Base-by-base conservation (phyloP, 2,113 vertebrate species). In the Macaca mulatta region DNA sequence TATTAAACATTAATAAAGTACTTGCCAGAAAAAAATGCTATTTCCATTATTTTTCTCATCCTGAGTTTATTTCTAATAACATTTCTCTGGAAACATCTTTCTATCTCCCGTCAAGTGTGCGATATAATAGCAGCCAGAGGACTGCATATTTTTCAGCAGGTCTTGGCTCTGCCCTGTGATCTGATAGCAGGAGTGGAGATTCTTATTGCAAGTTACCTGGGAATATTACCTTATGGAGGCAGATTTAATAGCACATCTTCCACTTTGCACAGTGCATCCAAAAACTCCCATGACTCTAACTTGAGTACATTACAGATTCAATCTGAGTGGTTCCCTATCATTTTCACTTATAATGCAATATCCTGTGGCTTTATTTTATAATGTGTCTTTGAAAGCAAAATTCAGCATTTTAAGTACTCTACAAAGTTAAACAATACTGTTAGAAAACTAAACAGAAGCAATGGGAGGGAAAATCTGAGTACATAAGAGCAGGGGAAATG, bases 1-100 rank as follows among this genome's bases (percentile, higher is more conserved):
- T 93, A 96, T 75, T 97, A 95, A 94, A 93, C 50, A 70, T 96
- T 90, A 94, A 97, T 97, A 96, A 96, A 91, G 11, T 61, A 50
- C 55, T 74, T 89, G 22, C 43, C 72, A 43, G 20, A 50, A 67
- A 86, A 83, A 93, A 92, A 75, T 6, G 25, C n/a, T 48, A 52
- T 80, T 96, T 61, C 64, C 55, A 55, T 72, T 95, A 45, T 96
- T 97, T 92, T 84, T 72, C 50, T 93, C 78, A 93, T 67, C n/a
- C 22, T 52, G 55, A 85, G 25, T 92, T 94, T 94, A 59, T 81
- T 95, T 59, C 86, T 93, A 95, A 96, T 96, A 92, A 88, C 93
- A 95, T 92, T 83, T 85, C 67, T 89, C 74, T 74, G 43, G 72
- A 90, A 95, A 93, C 30, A 74, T 93, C 43, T 83, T 59, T 91